Conservation (phyloP, 2,888 invertebrate genomes). For the Pyrgus malvae region DNA sequence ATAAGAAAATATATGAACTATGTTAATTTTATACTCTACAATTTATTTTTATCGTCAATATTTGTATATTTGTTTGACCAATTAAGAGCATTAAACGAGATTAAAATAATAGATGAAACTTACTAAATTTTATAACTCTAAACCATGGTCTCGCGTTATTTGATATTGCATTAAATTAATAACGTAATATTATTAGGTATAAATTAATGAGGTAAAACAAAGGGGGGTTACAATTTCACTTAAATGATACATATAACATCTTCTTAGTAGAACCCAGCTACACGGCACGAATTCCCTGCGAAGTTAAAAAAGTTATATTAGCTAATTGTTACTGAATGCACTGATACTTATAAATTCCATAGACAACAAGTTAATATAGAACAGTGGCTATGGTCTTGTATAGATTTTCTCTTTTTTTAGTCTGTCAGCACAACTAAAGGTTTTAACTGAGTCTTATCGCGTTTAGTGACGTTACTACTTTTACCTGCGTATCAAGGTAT, state of each 20-base stretch:
- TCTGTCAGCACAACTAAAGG: no score
- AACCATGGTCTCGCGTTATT: no score
- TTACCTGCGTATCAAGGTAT: no score
- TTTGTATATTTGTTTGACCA: conserved; percentile 2
- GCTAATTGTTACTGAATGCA: no score
- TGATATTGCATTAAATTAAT: no score
- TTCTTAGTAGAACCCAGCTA: conserved; percentile 28
- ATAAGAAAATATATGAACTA: conserved; percentile 23
- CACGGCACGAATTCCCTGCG: conserved; percentile 61
- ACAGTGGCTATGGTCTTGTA: no score
- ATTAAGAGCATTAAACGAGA: conserved; percentile 7
- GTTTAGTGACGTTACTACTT: no score
- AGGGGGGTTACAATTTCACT: conserved; percentile 2
- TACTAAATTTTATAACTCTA: not conserved
- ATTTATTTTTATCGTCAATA: conserved; percentile 4
- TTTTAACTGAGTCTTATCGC: no score
- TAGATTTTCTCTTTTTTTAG: no score
- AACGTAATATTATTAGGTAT: not conserved
- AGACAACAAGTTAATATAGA: no score
- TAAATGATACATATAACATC: conserved; percentile 7
- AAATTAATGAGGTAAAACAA: conserved; percentile 10
- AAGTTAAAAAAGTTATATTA: conserved; percentile 38
- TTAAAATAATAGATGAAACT: not conserved
- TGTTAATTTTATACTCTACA: conserved; percentile 14
- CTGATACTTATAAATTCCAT: no score